Conservation (phyloP, 2,888 invertebrate species). For the Caradrina clavipalpis region DNA sequence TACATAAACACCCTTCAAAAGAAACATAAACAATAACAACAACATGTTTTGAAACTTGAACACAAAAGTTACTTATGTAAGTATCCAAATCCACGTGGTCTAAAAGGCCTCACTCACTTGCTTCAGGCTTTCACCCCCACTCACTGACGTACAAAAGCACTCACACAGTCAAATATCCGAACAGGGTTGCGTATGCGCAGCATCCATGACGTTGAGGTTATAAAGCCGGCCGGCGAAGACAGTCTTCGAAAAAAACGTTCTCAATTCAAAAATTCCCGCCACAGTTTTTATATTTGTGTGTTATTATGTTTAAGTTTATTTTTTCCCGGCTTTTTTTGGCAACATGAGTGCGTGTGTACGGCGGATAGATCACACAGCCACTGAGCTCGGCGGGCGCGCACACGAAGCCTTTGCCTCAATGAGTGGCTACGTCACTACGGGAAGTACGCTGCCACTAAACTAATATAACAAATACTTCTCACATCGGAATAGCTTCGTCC, state of each 20-base stretch:
- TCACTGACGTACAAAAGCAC: constrained; percentile 83
- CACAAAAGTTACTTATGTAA: constrained; percentile 13
- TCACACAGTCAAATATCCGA: constrained; percentile 82
- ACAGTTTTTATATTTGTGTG: constrained; percentile 40
- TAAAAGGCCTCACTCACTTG: constrained; percentile 80
- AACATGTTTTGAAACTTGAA: constrained; percentile 3
- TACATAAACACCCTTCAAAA: not conserved
- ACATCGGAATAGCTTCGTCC: constrained; percentile 69
- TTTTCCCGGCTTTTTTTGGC: constrained; percentile 63
- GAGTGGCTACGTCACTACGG: constrained; percentile 87
- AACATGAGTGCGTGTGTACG: constrained; percentile 87
- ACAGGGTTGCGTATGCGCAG: constrained; percentile 76
- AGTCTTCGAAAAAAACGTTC: constrained; percentile 51
- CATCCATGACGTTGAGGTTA: constrained; percentile 79
- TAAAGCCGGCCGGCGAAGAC: constrained; percentile 69
- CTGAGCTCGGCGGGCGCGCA: constrained; percentile 85
- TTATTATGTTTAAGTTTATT: constrained; percentile 26
- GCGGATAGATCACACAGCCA: constrained; percentile 88
- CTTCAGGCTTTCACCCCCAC: constrained; percentile 74
- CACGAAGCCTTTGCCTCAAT: constrained; percentile 85
- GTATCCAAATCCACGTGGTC: constrained; percentile 41
- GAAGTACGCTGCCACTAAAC: constrained; percentile 86
- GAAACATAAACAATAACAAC: constrained; percentile 45
- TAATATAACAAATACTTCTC: constrained; percentile 81
- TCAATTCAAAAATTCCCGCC: constrained; percentile 37